Percentiles rank a stretch among this genome's conserved stretches.
Evolutionary conservation across 2,797 vertebrate genomes (phyloP).

Genomic region (Scyliorhinus canicula): DNA sequence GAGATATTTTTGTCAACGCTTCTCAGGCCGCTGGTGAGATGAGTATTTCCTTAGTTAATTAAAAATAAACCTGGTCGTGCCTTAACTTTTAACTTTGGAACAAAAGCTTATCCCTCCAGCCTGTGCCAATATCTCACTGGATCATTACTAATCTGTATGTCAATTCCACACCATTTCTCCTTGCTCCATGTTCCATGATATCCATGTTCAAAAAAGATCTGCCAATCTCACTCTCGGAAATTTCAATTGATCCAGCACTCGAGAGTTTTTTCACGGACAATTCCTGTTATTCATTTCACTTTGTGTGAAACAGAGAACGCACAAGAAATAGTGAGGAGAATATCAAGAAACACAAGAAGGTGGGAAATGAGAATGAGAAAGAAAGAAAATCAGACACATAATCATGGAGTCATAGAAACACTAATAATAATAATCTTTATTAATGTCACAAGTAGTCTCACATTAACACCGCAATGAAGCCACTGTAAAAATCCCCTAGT

Average conservation of each 20-base stretch:
- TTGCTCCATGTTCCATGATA: neutral
- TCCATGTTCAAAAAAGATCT: no score
- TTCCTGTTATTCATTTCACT: no score
- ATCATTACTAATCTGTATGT: neutral
- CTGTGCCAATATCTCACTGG: neutral
- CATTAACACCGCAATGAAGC: no score
- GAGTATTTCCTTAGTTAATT: neutral
- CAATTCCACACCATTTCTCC: neutral
- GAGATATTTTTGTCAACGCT: no score
- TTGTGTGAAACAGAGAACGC: neutral
- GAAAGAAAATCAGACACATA: neutral
- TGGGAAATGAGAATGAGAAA: neutral
- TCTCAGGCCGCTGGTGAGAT: neutral
- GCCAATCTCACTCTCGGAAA: no score
- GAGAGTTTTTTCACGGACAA: no score
- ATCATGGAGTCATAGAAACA: no score
- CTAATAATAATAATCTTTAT: no score
- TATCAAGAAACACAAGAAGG: neutral
- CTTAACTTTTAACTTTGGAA: neutral
- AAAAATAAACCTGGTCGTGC: neutral
- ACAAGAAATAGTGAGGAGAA: neutral
- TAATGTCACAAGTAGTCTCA: no score
- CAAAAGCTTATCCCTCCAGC: neutral
- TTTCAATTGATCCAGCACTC: no score
- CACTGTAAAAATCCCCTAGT: no score